These are phyloP conservation scores for Zoanthus solanderi DNA, from an alignment of 92 coral and sea anemone genomes.

Conservation along the genomic window DNA sequence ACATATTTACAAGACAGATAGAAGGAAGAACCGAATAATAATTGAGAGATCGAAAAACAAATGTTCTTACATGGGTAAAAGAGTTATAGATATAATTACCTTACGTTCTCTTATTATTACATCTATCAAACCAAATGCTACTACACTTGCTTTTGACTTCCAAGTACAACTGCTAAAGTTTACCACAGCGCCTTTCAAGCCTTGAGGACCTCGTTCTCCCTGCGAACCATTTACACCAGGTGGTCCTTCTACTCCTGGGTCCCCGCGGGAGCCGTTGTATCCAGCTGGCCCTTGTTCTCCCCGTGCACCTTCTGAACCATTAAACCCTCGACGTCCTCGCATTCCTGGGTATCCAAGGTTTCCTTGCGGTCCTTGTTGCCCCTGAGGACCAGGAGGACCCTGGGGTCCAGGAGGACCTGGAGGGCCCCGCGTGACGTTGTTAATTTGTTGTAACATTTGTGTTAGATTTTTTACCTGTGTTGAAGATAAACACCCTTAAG, in stretches of 20 bases:
- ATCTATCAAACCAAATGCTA: neutral
- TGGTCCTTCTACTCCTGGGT: slow-evolving; percentile 12
- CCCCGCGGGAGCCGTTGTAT: slow-evolving; percentile 10
- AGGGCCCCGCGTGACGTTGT: slow-evolving; percentile 21
- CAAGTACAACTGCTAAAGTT: slow-evolving; percentile 11
- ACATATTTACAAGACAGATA: neutral
- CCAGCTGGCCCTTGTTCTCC: slow-evolving; percentile 4
- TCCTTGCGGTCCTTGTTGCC: slow-evolving; percentile 13
- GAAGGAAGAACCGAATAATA: neutral
- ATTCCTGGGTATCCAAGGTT: neutral
- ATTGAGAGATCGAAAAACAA: neutral
- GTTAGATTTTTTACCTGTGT: slow-evolving; percentile 13
- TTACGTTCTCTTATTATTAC: neutral
- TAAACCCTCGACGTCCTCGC: slow-evolving; percentile 18
- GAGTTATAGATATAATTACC: neutral
- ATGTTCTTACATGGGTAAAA: neutral
- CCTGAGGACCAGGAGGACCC: slow-evolving; percentile 1
- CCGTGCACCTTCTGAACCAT: slow-evolving; percentile 27
- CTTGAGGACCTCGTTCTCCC: slow-evolving; percentile 28
- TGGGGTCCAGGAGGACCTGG: slow-evolving; percentile 9
- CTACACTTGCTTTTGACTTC: neutral
- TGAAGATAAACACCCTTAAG: neutral
- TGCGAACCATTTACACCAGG: slow-evolving; percentile 33
- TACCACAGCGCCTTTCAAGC: neutral
- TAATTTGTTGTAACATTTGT: neutral